phyloP scores from a whole-genome alignment of 2,113 vertebrate genomes.

The Mystacornis crossleyi region DNA sequence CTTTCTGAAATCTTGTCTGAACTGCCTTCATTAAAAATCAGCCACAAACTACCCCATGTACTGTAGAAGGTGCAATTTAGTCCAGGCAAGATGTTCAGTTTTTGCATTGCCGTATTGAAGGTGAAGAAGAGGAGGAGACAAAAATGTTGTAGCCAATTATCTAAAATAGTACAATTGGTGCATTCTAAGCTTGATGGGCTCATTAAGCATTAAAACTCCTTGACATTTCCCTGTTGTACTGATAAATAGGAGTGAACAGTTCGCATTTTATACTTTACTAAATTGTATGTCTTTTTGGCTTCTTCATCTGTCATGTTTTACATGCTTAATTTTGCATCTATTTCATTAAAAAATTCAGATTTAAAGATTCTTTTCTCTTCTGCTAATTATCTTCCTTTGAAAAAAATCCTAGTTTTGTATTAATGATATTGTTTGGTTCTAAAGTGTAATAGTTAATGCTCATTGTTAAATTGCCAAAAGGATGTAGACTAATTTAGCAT shows the following conservation, averaged over 20 bases:
- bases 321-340: neutral
- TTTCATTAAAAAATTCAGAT: neutral
- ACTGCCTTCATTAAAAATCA: slow-evolving; percentile 18
- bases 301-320: neutral
- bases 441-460: slow-evolving; percentile 59
- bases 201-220: slow-evolving; percentile 84
- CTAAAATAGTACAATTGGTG: slow-evolving; percentile 81
- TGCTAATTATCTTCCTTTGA: neutral
- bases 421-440: slow-evolving; percentile 38
- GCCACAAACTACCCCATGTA: neutral
- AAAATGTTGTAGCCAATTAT: slow-evolving; percentile 83
- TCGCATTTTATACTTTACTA: slow-evolving; percentile 27
- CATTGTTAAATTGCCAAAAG: slow-evolving; percentile 73
- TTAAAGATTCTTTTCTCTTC: neutral
- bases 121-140: slow-evolving; percentile 24
- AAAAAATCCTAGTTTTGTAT: slow-evolving; percentile 45
- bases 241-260: slow-evolving; percentile 56
- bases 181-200: slow-evolving; percentile 76
- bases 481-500: slow-evolving; percentile 72
- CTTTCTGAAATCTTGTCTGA: neutral
- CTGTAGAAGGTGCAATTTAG: neutral
- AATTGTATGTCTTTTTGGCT: neutral
- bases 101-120: neutral
- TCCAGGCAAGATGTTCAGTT: neutral
- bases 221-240: slow-evolving; percentile 78